A percentile compares a stretch with the other conserved stretches of the same genome.
These are phyloP conservation scores for Nyleta sp. DNA, from an alignment of 2,888 invertebrate species.

Conservation along the genomic window DNA sequence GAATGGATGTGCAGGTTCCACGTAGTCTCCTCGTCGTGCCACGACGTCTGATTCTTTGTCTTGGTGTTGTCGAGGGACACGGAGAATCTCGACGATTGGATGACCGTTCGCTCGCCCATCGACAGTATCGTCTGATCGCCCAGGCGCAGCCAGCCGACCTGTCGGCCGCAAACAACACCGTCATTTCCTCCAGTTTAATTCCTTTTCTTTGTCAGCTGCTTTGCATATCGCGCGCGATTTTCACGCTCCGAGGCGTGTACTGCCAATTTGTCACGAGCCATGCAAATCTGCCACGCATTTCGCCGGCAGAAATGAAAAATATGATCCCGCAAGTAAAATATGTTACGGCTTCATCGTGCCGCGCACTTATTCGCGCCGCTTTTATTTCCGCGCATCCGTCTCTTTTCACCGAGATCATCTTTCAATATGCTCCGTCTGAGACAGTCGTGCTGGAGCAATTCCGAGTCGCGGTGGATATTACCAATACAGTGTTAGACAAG, in stretches of 20 bases:
- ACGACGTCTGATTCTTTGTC: conserved; percentile 74
- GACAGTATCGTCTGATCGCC: conserved; percentile 90
- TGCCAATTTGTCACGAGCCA: conserved; percentile 34
- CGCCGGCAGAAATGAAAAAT: conserved; percentile 21
- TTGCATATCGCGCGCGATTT: conserved; percentile 32
- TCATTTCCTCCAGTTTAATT: conserved; percentile 35
- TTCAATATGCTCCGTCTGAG: neutral
- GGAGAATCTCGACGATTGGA: conserved; percentile 88
- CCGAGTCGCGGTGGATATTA: no score
- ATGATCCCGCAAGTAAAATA: conserved; percentile 14
- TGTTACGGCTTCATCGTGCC: conserved; percentile 4
- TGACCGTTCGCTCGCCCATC: conserved; percentile 88
- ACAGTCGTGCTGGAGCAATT: no score
- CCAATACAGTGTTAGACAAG: no score
- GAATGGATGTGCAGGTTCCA: conserved; percentile 90
- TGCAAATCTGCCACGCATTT: conserved; percentile 30
- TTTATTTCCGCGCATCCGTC: neutral
- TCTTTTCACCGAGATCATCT: neutral
- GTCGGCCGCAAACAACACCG: conserved; percentile 64
- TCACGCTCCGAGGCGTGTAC: conserved; percentile 30
- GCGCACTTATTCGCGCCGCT: conserved; percentile 5
- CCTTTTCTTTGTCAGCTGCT: conserved; percentile 23
- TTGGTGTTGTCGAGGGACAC: conserved; percentile 83
- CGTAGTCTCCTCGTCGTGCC: conserved; percentile 85
- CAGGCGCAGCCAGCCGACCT: conserved; percentile 91